These are phyloP conservation scores for Oscheius sp. DNA, from an alignment of 2,888 invertebrate genomes.

Conservation along the genomic window DNA sequence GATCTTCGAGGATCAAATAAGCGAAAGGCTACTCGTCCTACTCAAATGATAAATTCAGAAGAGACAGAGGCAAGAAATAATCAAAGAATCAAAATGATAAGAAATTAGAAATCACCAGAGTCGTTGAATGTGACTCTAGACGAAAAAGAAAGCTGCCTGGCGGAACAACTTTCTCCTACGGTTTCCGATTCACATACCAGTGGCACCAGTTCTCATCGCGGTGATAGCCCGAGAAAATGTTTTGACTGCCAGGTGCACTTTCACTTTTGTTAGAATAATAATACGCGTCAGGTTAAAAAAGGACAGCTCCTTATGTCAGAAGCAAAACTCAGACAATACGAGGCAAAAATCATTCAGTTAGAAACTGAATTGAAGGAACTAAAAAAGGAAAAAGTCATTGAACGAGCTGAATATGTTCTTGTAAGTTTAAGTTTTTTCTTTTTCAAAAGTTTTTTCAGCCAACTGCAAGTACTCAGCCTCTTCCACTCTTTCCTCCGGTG, in stretches of 20 bases:
- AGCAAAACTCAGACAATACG: slow-evolving; percentile 42
- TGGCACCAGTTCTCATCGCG: slow-evolving; percentile 53
- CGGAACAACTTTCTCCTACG: slow-evolving; percentile 59
- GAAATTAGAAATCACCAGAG: background rate
- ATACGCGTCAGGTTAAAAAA: slow-evolving; percentile 35
- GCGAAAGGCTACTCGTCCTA: slow-evolving; percentile 34
- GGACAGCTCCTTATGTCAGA: slow-evolving; percentile 37
- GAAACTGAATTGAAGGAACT: slow-evolving; percentile 36
- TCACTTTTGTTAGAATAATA: too few species aligned
- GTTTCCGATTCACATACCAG: slow-evolving; percentile 65
- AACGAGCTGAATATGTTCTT: slow-evolving; percentile 1
- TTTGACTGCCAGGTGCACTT: slow-evolving; percentile 61
- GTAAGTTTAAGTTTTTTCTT: background rate
- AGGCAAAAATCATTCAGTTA: slow-evolving; percentile 43
- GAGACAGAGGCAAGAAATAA: slow-evolving; percentile 12
- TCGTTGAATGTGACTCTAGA: slow-evolving; percentile 46
- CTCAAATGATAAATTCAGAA: slow-evolving; percentile 19
- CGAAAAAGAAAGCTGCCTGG: slow-evolving; percentile 43
- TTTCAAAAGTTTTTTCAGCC: slow-evolving; percentile 11
- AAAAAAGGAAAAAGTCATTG: slow-evolving; percentile 29
- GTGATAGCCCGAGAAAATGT: slow-evolving; percentile 46
- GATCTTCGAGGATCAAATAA: slow-evolving; percentile 24
- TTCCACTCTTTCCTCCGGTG: slow-evolving; percentile 34
- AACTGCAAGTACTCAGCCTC: slow-evolving; percentile 25
- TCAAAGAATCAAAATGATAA: background rate